A percentile compares a stretch with the other conserved stretches of the same genome.
Evolutionary conservation across 2,797 vertebrate species (phyloP).

Genomic region (Apodemus agrarius): DNA sequence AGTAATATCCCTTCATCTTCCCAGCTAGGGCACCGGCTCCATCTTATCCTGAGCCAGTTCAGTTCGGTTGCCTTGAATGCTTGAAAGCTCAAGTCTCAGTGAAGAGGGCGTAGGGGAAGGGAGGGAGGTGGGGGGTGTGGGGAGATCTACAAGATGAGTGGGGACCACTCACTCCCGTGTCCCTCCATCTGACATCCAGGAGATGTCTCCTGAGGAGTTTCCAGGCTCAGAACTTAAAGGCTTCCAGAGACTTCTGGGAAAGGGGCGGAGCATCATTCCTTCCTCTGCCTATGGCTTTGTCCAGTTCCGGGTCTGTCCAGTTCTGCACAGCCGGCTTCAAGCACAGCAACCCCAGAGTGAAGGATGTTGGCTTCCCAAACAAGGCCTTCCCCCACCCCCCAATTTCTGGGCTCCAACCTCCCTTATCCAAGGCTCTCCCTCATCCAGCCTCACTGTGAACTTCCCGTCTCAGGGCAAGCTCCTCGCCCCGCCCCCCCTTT

Average conservation of each 20-base stretch:
- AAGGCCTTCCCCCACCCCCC: too few relatives aligned
- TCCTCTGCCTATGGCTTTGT: neutral
- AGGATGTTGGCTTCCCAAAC: neutral
- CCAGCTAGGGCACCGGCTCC: neutral
- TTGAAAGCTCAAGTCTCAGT: neutral
- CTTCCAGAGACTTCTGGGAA: neutral
- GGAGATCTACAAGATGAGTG: too few relatives aligned
- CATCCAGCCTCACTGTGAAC: accelerated
- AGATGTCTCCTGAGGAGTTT: neutral
- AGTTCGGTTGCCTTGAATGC: neutral
- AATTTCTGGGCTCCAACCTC: neutral
- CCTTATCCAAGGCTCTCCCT: neutral
- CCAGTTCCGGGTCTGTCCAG: neutral
- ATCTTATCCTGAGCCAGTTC: neutral
- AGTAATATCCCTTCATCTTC: neutral
- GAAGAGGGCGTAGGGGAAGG: neutral
- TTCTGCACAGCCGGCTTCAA: neutral
- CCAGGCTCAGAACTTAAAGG: neutral
- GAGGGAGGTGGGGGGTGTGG: neutral
- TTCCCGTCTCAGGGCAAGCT: neutral
- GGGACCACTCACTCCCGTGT: neutral
- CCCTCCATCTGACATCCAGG: neutral
- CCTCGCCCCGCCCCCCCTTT: neutral
- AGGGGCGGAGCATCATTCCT: neutral
- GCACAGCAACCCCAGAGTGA: neutral